phyloP scores from a whole-genome alignment of 2,797 vertebrate genomes.

The Chrysocyon brachyurus region DNA sequence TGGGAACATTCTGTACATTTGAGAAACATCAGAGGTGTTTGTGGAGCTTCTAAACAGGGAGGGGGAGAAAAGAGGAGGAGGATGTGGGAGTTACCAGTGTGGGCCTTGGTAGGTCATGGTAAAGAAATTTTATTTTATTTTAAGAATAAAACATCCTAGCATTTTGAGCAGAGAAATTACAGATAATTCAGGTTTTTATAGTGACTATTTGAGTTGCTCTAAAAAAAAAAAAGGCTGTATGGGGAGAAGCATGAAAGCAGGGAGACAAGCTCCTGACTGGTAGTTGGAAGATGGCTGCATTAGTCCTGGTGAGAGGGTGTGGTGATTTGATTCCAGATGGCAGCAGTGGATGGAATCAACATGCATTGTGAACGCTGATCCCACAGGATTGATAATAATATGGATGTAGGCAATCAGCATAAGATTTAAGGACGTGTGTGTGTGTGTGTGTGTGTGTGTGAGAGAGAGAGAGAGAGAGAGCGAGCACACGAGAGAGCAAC shows the following conservation, averaged over 20 bases:
- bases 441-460: neutral
- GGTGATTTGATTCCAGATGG: neutral
- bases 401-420: neutral
- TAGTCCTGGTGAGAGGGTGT: neutral
- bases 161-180: constrained; percentile 5
- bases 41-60: neutral
- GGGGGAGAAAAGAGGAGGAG: neutral
- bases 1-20: neutral
- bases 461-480: no score
- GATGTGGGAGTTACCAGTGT: neutral
- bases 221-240: neutral
- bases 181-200: neutral
- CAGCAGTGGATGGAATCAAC: neutral
- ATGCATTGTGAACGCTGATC: neutral
- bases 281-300: neutral
- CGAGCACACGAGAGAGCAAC: neutral
- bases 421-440: neutral
- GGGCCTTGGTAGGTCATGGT: neutral
- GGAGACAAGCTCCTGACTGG: neutral
- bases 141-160: neutral
- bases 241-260: neutral
- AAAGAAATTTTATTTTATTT: constrained; percentile 41
- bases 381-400: neutral
- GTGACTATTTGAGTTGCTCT: neutral
- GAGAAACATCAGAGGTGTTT: neutral